Base-by-base conservation (phyloP, 2,797 vertebrate genomes). In the Euphonia xanthogaster region DNA sequence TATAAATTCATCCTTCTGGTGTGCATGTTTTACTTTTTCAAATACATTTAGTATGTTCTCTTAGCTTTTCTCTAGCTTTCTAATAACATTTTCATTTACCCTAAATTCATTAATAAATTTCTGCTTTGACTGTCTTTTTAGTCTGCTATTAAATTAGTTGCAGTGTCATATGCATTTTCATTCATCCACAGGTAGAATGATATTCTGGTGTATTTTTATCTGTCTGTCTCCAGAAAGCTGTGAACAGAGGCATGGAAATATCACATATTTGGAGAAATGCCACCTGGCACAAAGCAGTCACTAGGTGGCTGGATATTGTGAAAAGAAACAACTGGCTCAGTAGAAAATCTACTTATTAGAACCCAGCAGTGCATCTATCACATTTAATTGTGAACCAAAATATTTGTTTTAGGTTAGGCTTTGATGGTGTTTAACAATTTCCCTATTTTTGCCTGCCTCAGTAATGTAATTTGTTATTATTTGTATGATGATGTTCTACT, bases 191-290 rank as follows among this genome's bases (percentile, higher is more conserved):
- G 74, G 85, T 74, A 95, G 53, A 96, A 95, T 28, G 39, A 89
- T 84, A 97, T 88, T 50, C 48, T 88, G 44, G 5, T 86, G 16
- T 57, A 71, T 89, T 97, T 98, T 97, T 95, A 97, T 96, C 91
- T 97, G 22, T 94, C 88, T 91, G 85, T 94, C 86, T 98, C 78
- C 93, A 97, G 94, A 88, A 97, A 93, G 44, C 86, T 96, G 87
- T 73, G 94, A 97, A 96, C 50, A 97, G 81, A 97, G 74, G 96
- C 90, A 60, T 79, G 93, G 95, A 97, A 97, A 97, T 97, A 96
- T 44, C 42, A 72, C 61, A 68, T 57, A 93, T 62, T 97, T 97
- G 97, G 95, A 96, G 93, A 96, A 95, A 94, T 92, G 93, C 92
- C 96, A 96, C 39, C 67, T 98, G 97, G 95, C 93, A 86, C 67